Percentiles rank a stretch among this genome's conserved stretches.
Evolutionary conservation across 2,888 invertebrate species (phyloP).

Genomic region (Steinernema scapterisci): DNA sequence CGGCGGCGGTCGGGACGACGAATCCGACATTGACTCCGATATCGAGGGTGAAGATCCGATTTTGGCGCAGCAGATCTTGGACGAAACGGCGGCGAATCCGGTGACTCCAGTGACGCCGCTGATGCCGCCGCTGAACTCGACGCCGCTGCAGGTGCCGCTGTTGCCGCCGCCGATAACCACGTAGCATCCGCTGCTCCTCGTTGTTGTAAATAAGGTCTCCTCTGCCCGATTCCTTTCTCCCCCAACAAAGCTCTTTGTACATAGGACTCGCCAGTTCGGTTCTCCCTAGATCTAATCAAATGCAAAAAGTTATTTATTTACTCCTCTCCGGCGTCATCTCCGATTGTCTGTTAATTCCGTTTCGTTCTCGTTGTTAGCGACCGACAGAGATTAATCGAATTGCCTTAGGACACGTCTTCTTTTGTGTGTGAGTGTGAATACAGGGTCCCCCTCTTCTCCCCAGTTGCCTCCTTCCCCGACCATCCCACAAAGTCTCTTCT

Average conservation of each 20-base stretch:
- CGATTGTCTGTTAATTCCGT: constrained; percentile 26
- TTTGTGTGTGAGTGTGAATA: constrained; percentile 12
- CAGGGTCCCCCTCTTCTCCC: constrained; percentile 18
- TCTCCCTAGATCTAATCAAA: constrained; percentile 26
- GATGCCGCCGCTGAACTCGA: neutral
- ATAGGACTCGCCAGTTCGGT: neutral
- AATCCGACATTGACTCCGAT: constrained; percentile 18
- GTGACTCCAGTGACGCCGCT: constrained; percentile 20
- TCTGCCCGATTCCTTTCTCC: constrained; percentile 30
- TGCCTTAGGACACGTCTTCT: constrained; percentile 28
- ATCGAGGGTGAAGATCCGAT: constrained; percentile 28
- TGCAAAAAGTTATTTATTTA: constrained; percentile 29
- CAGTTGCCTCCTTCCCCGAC: neutral
- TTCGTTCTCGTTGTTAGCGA: neutral
- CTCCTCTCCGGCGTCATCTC: constrained; percentile 6
- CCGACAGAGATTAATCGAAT: constrained; percentile 19
- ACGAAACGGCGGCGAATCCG: neutral
- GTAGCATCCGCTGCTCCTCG: constrained; percentile 8
- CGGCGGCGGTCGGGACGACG: constrained; percentile 8
- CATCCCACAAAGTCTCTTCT: constrained; percentile 1
- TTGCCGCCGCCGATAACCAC: constrained; percentile 29
- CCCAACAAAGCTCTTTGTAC: constrained; percentile 28
- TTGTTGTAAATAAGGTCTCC: constrained; percentile 31
- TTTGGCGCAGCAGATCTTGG: constrained; percentile 9
- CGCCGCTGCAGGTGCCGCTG: neutral